Conservation (phyloP, 2,113 vertebrate genomes). For the Turdus rufiventris region DNA sequence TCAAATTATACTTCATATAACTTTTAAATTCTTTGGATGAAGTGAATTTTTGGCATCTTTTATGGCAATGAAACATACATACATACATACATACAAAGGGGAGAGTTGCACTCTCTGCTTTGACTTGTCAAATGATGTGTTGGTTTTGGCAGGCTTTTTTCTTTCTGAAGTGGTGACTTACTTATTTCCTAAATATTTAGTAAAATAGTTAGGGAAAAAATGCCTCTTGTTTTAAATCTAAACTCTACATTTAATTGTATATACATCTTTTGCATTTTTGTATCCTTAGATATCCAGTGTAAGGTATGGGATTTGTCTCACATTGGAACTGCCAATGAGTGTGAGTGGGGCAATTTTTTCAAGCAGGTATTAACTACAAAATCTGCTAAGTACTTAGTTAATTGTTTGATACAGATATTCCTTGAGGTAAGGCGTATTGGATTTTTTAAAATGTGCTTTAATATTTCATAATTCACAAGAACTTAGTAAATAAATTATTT, state of each 20-base stretch:
- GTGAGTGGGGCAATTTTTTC: conserved; percentile 49
- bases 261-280: not conserved
- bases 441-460: not conserved
- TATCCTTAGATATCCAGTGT: not conserved
- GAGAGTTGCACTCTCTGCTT: not conserved
- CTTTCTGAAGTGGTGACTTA: not conserved
- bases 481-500: not conserved
- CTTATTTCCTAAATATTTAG: not conserved
- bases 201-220: not conserved
- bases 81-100: not conserved
- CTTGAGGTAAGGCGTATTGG: not conserved
- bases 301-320: not conserved
- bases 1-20: not conserved
- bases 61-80: not conserved
- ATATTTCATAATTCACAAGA: not conserved
- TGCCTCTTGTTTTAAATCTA: not conserved
- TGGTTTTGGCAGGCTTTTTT: not conserved
- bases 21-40: not conserved
- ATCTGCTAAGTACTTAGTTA: not conserved
- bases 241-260: not conserved
- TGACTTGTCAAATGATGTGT: not conserved
- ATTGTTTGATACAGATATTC: conserved; percentile 13
- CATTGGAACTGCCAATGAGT: conserved; percentile 29
- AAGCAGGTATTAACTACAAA: conserved; percentile 12
- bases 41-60: not conserved